Percentiles rank a stretch among this genome's conserved stretches.
Evolutionary conservation across 2,113 vertebrate genomes (phyloP).

Genomic region (Pangasianodon hypophthalmus): DNA sequence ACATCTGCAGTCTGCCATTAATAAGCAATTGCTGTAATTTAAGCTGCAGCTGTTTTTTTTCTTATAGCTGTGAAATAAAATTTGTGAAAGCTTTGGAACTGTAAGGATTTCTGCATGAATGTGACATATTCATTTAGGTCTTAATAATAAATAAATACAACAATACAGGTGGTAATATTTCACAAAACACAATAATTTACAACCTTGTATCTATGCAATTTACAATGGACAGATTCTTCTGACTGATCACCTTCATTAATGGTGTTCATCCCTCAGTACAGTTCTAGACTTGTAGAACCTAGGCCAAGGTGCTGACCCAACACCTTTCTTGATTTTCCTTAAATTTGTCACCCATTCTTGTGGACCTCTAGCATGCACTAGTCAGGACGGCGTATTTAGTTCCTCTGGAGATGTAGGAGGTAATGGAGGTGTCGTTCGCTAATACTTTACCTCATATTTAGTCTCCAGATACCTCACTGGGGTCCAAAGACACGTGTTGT

Average conservation of each 20-base stretch:
- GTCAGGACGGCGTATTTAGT: not conserved
- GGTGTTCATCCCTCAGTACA: not conserved
- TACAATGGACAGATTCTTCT: not conserved
- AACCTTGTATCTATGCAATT: not conserved
- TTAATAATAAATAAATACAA: not conserved
- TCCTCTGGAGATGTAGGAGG: not conserved
- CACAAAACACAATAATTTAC: not conserved
- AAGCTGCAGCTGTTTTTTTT: slow-evolving; percentile 7
- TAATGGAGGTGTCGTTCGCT: not conserved
- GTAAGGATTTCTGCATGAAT: not conserved
- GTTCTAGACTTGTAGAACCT: not conserved
- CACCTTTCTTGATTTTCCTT: not conserved
- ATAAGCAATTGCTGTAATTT: not conserved
- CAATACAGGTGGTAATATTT: not conserved
- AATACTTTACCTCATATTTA: not conserved
- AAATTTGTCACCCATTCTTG: not conserved
- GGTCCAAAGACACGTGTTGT: too few species aligned
- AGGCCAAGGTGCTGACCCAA: not conserved
- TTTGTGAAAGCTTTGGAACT: not conserved
- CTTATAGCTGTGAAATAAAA: not conserved
- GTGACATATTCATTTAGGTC: not conserved
- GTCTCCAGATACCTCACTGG: not conserved
- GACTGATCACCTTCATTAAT: not conserved
- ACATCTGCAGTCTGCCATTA: slow-evolving; percentile 17
- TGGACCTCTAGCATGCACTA: too few species aligned